A percentile compares a stretch with the other conserved stretches of the same genome.
phyloP scores from a whole-genome alignment of 2,888 invertebrate genomes.

The Parnassius orleans region DNA sequence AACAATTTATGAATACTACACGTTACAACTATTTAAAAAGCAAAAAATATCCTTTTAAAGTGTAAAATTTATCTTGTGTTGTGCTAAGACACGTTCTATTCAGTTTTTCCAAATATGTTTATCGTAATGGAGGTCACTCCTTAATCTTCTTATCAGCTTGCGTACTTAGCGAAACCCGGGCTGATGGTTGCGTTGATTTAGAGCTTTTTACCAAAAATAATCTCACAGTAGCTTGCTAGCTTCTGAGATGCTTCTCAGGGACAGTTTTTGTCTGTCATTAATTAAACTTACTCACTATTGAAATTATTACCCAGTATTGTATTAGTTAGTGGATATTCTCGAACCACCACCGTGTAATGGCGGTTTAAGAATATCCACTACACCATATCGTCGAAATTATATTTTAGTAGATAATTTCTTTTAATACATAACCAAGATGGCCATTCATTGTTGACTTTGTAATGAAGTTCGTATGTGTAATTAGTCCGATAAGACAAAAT shows the following conservation, averaged over 20 bases:
- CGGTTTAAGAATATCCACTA: too few species aligned
- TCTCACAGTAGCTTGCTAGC: constrained; percentile 6
- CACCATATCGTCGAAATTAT: too few species aligned
- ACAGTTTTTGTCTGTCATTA: constrained; percentile 14
- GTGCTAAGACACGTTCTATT: not conserved
- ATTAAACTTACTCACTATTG: not conserved
- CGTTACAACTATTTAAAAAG: too few species aligned
- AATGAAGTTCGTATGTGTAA: too few species aligned
- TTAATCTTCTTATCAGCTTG: constrained; percentile 22
- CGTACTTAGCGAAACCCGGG: constrained; percentile 6
- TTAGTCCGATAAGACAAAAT: too few species aligned
- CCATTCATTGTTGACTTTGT: too few species aligned
- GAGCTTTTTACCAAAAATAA: constrained; percentile 15
- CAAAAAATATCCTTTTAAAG: not conserved
- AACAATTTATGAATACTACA: too few species aligned
- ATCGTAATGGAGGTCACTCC: constrained; percentile 21
- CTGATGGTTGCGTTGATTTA: constrained; percentile 21
- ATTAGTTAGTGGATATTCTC: too few species aligned
- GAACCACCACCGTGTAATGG: too few species aligned
- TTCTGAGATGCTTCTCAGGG: constrained; percentile 3
- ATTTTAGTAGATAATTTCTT: too few species aligned
- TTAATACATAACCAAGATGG: too few species aligned
- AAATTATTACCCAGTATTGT: too few species aligned
- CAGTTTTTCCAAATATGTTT: constrained; percentile 12
- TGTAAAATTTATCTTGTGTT: not conserved